A percentile compares a stretch with the other conserved stretches of the same genome.
These are phyloP conservation scores for Cataglyphis hispanica DNA, from an alignment of 1,140 invertebrate genomes.

Conservation along the genomic window DNA sequence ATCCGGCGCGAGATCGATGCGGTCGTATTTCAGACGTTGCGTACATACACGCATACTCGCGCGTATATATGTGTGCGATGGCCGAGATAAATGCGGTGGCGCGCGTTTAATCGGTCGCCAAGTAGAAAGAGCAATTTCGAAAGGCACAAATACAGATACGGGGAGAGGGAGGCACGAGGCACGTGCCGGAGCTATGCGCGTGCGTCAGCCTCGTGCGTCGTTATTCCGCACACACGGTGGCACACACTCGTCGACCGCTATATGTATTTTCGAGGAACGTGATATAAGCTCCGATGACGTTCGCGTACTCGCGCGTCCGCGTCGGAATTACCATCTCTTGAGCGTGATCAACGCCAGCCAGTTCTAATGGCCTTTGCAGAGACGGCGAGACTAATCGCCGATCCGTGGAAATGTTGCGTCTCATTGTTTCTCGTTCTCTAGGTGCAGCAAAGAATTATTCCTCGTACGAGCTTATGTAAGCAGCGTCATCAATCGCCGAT, in stretches of 20 bases:
- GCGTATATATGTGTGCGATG: conserved; percentile 66
- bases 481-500: neutral
- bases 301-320: conserved; percentile 58
- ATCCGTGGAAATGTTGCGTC: conserved; percentile 46
- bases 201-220: conserved; percentile 74
- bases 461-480: conserved; percentile 4
- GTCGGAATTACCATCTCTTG: conserved; percentile 72
- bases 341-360: conserved; percentile 62
- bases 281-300: conserved; percentile 78
- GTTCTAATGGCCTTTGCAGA: conserved; percentile 74
- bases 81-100: conserved; percentile 71
- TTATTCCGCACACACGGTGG: conserved; percentile 73
- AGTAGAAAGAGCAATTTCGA: conserved; percentile 76
- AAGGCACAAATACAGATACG: conserved; percentile 55
- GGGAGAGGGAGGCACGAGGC: conserved; percentile 74
- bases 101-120: conserved; percentile 75
- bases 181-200: conserved; percentile 80
- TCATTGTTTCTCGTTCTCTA: conserved; percentile 63
- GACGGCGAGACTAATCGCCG: conserved; percentile 65
- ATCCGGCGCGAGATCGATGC: conserved; percentile 57
- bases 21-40: conserved; percentile 58
- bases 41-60: conserved; percentile 60
- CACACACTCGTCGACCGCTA: conserved; percentile 77
- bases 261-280: conserved; percentile 79
- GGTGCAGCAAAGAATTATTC: neutral